Conservation (phyloP, 1,140 invertebrate species). For the Solenopsis invicta region DNA sequence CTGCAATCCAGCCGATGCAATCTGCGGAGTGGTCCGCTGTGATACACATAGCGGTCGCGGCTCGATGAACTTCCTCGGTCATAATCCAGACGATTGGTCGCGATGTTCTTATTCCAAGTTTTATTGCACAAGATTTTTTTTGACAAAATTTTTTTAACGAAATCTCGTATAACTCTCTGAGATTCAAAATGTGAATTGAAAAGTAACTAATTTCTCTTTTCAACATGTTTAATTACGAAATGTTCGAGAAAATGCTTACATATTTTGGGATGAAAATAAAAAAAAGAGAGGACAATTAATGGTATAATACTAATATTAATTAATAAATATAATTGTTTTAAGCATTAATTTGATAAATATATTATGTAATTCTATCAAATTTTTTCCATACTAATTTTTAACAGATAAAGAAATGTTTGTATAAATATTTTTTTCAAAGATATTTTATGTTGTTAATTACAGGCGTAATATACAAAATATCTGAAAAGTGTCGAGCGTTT, state of each 20-base stretch:
- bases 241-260: neutral
- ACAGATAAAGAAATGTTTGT: neutral
- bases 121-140: constrained; percentile 9
- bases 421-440: neutral
- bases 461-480: neutral
- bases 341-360: too few species aligned
- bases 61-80: constrained; percentile 42
- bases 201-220: neutral
- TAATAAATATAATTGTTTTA: too few species aligned
- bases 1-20: constrained; percentile 37
- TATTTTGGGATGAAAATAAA: neutral
- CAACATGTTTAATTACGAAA: neutral
- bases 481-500: neutral
- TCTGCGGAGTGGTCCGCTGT: constrained; percentile 38
- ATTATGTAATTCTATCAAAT: too few species aligned
- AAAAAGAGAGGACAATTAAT: neutral
- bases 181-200: neutral
- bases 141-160: neutral
- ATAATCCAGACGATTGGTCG: constrained; percentile 46
- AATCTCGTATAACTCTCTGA: neutral
- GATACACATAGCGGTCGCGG: constrained; percentile 2
- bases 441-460: neutral
- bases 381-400: neutral
- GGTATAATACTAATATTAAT: neutral
- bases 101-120: neutral